Base-by-base conservation (phyloP, 2,888 invertebrate genomes). In the Furcula furcula region DNA sequence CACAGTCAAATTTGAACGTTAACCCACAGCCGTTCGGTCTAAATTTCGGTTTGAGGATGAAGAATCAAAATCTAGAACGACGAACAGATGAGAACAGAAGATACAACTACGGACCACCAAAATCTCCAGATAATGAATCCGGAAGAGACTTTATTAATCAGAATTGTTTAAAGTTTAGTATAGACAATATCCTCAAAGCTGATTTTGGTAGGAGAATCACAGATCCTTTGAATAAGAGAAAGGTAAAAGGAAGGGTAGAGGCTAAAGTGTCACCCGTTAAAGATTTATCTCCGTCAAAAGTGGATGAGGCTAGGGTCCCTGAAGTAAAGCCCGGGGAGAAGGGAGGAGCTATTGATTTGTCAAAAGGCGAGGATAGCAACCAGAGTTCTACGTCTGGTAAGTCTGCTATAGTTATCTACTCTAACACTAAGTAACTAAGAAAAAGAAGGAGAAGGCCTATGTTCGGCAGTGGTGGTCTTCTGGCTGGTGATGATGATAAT, bases 131-230 rank as follows among this genome's bases (percentile, higher is more conserved):
- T 0, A 72, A 83, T 20, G 84, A 84, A 7, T 78, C 81, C 0
- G 76, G 67, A 2, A 75, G 82, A 7, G 84, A 88, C 36, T 80
- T 76, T 6, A 84, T 87, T 0, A 90, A 91, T 42, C 92, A 92
- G 42, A 86, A 86, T 28, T 91, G 91, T 52, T 74, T 96, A 16
- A 93, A 94, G 55, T 96, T 96, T 83, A 95, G 95, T 64, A 95
- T 97, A 69, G 95, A 94, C 61, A 96, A 96, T 76, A 96, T 96
- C 42, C 78, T 96, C 13, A 93, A 95, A 63, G 96, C 96, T 0
- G 96, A 96, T 70, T 96, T 96, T 52, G 96, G 96, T 0, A 87
- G 93, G 16, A 69, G 93, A 27, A 92, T 93, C 20, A 92, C 93
- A 0, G 92, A 94, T 60, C 94, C 94, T 7, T 80, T 94, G 34